phyloP scores from a whole-genome alignment of 2,797 vertebrate species.

The Microctenopoma steveboyesi region DNA sequence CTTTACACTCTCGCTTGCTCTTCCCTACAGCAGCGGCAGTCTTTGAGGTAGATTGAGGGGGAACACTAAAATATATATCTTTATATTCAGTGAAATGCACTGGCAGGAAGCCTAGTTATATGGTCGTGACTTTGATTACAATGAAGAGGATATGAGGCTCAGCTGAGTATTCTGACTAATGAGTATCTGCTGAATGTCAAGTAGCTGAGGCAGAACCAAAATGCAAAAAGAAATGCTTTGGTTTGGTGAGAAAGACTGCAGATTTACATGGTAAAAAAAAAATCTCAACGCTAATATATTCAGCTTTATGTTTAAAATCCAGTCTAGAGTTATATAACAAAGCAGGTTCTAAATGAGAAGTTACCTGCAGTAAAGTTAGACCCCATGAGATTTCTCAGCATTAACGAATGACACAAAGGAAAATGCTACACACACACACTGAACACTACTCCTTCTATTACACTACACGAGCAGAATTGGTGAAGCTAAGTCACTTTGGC shows the following conservation, averaged over 20 bases:
- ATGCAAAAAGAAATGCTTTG: constrained; percentile 23
- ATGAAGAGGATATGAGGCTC: constrained; percentile 46
- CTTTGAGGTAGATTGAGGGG: constrained; percentile 71
- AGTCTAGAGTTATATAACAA: neutral
- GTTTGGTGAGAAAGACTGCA: neutral
- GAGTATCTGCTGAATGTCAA: constrained; percentile 58
- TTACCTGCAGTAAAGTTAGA: neutral
- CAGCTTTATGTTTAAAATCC: neutral
- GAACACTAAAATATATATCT: constrained; percentile 38
- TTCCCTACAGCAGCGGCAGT: constrained; percentile 58
- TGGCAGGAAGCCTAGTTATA: constrained; percentile 63
- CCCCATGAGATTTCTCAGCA: neutral
- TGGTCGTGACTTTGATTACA: constrained; percentile 72
- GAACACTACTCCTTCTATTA: neutral
- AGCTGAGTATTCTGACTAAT: constrained; percentile 55
- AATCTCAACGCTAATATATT: neutral
- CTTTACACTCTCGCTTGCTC: constrained; percentile 50
- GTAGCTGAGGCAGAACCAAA: constrained; percentile 45
- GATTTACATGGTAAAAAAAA: neutral
- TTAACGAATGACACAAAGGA: neutral
- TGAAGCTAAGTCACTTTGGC: neutral
- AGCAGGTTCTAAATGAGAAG: neutral
- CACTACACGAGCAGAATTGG: neutral
- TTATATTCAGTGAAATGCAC: constrained; percentile 43
- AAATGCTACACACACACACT: neutral